Base-by-base conservation (phyloP, 2,797 vertebrate species). In the Hirundo rustica region DNA sequence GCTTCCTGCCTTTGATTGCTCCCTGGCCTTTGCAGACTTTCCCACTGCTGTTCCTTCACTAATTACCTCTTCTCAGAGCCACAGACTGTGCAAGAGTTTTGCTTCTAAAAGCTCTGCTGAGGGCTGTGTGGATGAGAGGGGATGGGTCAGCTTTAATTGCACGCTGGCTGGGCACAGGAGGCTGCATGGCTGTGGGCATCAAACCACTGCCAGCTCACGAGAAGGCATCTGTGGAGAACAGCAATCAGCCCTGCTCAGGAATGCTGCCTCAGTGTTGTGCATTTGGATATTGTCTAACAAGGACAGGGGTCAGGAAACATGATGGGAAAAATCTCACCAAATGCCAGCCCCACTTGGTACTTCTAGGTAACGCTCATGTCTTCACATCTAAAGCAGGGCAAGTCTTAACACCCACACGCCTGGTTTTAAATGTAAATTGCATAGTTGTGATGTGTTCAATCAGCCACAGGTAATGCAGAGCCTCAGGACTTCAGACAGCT, bases 261-360 rank as follows among this genome's bases (percentile, higher is more conserved):
- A 54, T 27, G 26, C 12, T 6, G 3, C 53, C 51, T 36, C 25
- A 26, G 13, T 7, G 2, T 1, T 0, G 0, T 18, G 23, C 11
- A 4, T 36, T 40, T 81, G 51, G 18, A 30, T 26, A 14, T 5
- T 50, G 42, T 47, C 23, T 48, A 71, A n/a, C 12, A 57, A 23
- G 36, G 23, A 5, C 3, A 27, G 42, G 61, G 36, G 64, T 34
- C 27, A 47, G 45, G 45, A 84, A 73, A 62, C 5, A 30, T 0
- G 0, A 38, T 12, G 26, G 48, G 30, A 65, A 92, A 81, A 65
- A 42, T 36, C 23, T 80, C 48, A 44, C 5, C 45, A 86, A 40
- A 44, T 22, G 13, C 29, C 84, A 64, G 18, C 7, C 25, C 7
- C 8, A 45, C 13, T 45, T 2, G 1, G 27, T 42, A 42, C 14